Evolutionary conservation across 2,888 invertebrate species (phyloP).

Genomic region (Caenorhabditis becei): DNA sequence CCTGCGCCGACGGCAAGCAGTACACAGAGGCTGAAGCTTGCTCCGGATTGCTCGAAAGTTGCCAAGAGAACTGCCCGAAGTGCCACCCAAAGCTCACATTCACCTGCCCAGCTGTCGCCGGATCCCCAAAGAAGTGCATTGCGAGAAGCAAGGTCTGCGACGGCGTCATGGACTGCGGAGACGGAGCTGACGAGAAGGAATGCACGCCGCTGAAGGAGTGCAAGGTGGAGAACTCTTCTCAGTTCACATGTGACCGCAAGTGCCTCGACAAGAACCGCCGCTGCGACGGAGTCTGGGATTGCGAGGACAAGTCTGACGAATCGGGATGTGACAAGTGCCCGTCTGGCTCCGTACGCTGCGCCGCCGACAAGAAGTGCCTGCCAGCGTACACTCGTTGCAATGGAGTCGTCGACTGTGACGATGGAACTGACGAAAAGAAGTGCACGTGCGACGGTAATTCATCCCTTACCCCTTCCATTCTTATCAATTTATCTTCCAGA

Average conservation of each 20-base stretch:
- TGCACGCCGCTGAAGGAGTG: slow-evolving; percentile 63
- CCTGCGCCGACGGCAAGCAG: slow-evolving; percentile 49
- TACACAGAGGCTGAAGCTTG: slow-evolving; percentile 72
- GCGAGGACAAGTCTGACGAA: slow-evolving; percentile 73
- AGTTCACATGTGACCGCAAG: slow-evolving; percentile 64
- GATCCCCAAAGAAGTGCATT: slow-evolving; percentile 63
- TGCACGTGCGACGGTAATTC: slow-evolving; percentile 74
- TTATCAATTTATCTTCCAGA: slow-evolving; percentile 60
- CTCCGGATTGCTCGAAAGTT: slow-evolving; percentile 62
- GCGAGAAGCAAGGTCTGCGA: slow-evolving; percentile 71
- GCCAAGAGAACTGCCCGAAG: slow-evolving; percentile 55
- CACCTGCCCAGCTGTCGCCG: slow-evolving; percentile 56
- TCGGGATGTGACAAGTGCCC: slow-evolving; percentile 66
- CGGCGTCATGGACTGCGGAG: slow-evolving; percentile 70
- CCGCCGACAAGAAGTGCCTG: slow-evolving; percentile 67
- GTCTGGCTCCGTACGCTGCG: slow-evolving; percentile 65
- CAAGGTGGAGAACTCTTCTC: slow-evolving; percentile 8
- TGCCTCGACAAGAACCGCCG: slow-evolving; percentile 53
- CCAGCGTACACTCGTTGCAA: slow-evolving; percentile 70
- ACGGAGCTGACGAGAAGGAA: slow-evolving; percentile 71
- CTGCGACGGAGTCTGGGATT: slow-evolving; percentile 75
- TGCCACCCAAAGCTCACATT: slow-evolving; percentile 71
- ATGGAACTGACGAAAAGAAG: slow-evolving; percentile 74
- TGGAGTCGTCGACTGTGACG: slow-evolving; percentile 72
- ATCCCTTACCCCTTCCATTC: neutral